A percentile compares a stretch with the other conserved stretches of the same genome.
Evolutionary conservation across 2,797 vertebrate genomes (phyloP).

Genomic region (Smutsia temminckii): DNA sequence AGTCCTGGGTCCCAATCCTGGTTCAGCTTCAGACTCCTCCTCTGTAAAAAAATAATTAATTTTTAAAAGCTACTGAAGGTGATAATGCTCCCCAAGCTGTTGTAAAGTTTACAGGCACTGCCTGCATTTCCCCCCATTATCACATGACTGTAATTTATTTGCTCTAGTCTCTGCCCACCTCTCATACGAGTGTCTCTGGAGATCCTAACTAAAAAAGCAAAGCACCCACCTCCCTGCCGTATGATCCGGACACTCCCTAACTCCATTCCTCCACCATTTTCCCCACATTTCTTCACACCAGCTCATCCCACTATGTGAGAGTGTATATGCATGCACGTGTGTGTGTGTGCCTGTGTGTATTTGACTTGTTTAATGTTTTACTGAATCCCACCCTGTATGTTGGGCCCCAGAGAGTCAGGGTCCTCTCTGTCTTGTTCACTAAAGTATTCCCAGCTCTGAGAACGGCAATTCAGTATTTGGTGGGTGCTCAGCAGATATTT

Average conservation of each 20-base stretch:
- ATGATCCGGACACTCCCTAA: not conserved
- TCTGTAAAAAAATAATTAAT: not conserved
- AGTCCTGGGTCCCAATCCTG: not conserved
- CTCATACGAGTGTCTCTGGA: not conserved
- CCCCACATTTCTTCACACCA: not conserved
- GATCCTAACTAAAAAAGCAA: not conserved
- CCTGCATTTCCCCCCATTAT: not conserved
- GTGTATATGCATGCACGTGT: accelerated
- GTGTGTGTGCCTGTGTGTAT: too few species aligned
- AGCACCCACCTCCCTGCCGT: not conserved
- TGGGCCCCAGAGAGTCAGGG: not conserved
- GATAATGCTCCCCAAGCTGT: not conserved
- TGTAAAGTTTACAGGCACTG: not conserved
- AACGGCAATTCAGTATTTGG: not conserved
- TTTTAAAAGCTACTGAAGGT: not conserved
- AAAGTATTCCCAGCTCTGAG: not conserved
- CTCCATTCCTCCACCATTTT: not conserved
- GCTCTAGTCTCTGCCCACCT: not conserved
- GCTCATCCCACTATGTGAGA: too few species aligned
- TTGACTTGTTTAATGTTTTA: not conserved
- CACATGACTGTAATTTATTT: not conserved
- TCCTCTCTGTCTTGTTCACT: not conserved
- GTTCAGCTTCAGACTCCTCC: not conserved
- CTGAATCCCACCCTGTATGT: not conserved
- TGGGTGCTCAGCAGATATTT: not conserved